Evolutionary conservation across 2,888 invertebrate species (phyloP), one percentile per base, ranked within the genome.

Genomic region (Brachycybe producta): DNA sequence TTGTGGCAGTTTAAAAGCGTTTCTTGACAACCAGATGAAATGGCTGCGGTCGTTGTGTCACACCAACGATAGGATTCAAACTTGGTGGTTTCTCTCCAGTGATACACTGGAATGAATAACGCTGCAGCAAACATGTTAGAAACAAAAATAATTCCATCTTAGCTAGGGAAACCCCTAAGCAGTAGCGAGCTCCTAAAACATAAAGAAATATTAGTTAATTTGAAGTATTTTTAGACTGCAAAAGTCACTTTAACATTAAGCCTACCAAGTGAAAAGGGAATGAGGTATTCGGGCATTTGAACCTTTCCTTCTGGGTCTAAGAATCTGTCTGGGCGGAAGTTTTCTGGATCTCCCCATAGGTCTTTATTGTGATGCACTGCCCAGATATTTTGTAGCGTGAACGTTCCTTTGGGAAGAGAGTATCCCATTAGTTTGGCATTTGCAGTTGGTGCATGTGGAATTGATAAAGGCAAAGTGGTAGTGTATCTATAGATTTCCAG

Each of bases 231-330:
- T n/a, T n/a, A n/a, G n/a, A n/a, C n/a, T n/a, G n/a, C n/a, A n/a
- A n/a, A n/a, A n/a, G n/a, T n/a, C n/a, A n/a, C n/a, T n/a, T n/a
- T n/a, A n/a, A n/a, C n/a, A n/a, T n/a, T n/a, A n/a, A 11, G 27
- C 27, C 27, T 34, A 21, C 45, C 45, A 34, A 35, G 21, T 45
- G 45, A 45, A 45, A 45, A 45, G 8, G 45, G 45, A 19, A 45
- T 45, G 23, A 45, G 26, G 23, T 34, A 45, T 34, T 45, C 34
- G 4, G 45, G 45, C 23, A 11, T 13, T 26, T 23, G 34, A 15
- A 34, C 7, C 5, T 45, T 21, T 15, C 45, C 45, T 21, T 45
- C 19, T 13, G 24, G 21, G 13, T 45, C 34, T 5, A 45, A 13
- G 15, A 32, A 45, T 11, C 45, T 8, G 23, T 45, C 45, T 2